Percentiles rank a stretch among this genome's conserved stretches.
phyloP scores from a whole-genome alignment of 2,888 invertebrate genomes.

The Caenorhabditis sulstoni region DNA sequence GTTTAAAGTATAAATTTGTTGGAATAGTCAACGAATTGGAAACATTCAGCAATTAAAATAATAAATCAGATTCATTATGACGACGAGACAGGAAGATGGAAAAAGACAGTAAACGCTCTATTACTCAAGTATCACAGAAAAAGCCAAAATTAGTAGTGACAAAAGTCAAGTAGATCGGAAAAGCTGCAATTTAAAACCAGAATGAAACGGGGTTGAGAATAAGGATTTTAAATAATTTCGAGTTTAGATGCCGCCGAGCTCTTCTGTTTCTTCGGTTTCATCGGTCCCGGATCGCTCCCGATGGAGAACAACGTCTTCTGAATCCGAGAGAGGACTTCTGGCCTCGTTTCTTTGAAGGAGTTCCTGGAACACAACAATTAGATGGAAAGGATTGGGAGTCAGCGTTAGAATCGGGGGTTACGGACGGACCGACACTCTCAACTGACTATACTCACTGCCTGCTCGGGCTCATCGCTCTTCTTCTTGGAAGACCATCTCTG shows the following conservation, averaged over 20 bases:
- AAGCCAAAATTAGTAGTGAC: constrained; percentile 21
- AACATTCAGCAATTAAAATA: neutral
- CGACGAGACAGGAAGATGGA: constrained; percentile 17
- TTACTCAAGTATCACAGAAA: constrained; percentile 47
- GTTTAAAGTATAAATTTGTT: constrained; percentile 35
- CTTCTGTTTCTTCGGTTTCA: constrained; percentile 48
- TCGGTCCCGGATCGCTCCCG: constrained; percentile 42
- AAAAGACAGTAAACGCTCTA: constrained; percentile 13
- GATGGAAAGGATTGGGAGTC: neutral
- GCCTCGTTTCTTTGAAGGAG: constrained; percentile 51
- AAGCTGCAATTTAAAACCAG: constrained; percentile 17
- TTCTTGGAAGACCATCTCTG: constrained; percentile 69
- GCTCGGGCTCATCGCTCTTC: constrained; percentile 51
- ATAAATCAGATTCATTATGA: constrained; percentile 39
- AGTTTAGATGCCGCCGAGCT: constrained; percentile 53
- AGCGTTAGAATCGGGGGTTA: constrained; percentile 34
- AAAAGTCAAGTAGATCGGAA: constrained; percentile 29
- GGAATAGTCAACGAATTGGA: constrained; percentile 30
- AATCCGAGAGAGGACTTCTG: constrained; percentile 39
- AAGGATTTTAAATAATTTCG: neutral
- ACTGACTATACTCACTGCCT: constrained; percentile 61
- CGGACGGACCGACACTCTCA: constrained; percentile 18
- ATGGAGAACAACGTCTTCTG: constrained; percentile 32
- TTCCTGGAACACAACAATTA: constrained; percentile 31
- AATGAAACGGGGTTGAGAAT: constrained; percentile 23